Conservation (phyloP, 2,888 invertebrate genomes). For the Petrophora chlorosata region DNA sequence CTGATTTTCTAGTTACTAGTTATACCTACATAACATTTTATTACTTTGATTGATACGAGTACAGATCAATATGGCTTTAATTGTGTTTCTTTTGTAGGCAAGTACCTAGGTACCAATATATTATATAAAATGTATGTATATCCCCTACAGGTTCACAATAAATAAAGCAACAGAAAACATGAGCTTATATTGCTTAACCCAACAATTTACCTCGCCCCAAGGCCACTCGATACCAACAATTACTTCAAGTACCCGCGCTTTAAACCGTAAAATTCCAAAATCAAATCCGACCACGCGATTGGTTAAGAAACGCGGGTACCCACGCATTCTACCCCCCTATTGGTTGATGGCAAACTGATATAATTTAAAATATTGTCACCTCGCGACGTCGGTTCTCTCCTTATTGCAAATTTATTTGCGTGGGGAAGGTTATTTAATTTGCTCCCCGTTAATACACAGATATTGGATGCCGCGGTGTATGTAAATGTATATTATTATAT, state of each 20-base stretch:
- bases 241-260: constrained; percentile 44
- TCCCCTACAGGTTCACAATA: not conserved
- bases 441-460: constrained; percentile 68
- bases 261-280: constrained; percentile 65
- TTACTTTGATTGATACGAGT: too few relatives aligned
- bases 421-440: constrained; percentile 77
- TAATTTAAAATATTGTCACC: constrained; percentile 80
- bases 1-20: too few relatives aligned
- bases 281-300: constrained; percentile 60
- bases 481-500: constrained; percentile 29
- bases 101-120: too few relatives aligned
- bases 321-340: constrained; percentile 50
- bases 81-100: too few relatives aligned
- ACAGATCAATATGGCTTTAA: too few relatives aligned
- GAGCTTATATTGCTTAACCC: not conserved
- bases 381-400: constrained; percentile 61
- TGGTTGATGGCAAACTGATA: constrained; percentile 72
- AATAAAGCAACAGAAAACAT: not conserved
- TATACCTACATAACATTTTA: too few relatives aligned
- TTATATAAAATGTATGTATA: too few relatives aligned
- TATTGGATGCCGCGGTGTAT: constrained; percentile 50
- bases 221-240: constrained; percentile 51
- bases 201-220: constrained; percentile 37
- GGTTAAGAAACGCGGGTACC: constrained; percentile 47
- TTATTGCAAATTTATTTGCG: constrained; percentile 78